Evolutionary conservation across 2,113 vertebrate species (phyloP), one percentile per base, ranked within the genome.

Genomic region (Narcine bancroftii): DNA sequence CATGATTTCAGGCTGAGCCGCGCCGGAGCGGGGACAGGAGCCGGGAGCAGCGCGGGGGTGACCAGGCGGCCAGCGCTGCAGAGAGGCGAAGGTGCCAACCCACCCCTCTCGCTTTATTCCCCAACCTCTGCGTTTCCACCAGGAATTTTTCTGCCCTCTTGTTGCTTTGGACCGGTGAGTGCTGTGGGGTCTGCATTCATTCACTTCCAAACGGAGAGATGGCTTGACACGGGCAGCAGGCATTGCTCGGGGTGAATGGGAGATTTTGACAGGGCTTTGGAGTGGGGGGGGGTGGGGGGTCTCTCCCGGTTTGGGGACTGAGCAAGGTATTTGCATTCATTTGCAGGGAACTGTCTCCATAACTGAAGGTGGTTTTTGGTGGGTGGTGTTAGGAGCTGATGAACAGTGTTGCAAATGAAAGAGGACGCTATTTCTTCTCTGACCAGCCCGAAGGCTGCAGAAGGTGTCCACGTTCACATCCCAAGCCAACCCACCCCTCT

Each of bases 31-130:
- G n/a, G 53, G 3, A 53, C 33, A 3, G 2, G 6, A 6, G 50
- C 11, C 4, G 36, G 19, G 87, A 26, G 63, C 39, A 26, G 63
- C 87, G 26, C 83, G 15, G 83, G n/a, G 29, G 60, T 91, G 87
- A 5, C 19, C 33, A 7, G 15, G 24, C 87, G 42, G 87, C 24
- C 60, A 42, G 83, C 17, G 56, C 24, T n/a, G 4, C 29, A 36
- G 39, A 42, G 87, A 69, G 66, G 19, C 2, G n/a, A 56, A 91
- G 63, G 39, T 39, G 85, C 36, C 56, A n/a, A n/a, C n/a, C n/a
- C n/a, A n/a, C n/a, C n/a, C n/a, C n/a, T n/a, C n/a, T n/a, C n/a
- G 39, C 87, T 89, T 89, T 89, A 89, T 89, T 39, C 65, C 1
- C 56, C 7, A 6, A 65, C 39, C 7, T 69, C 13, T 45, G 19